phyloP scores from a whole-genome alignment of 1,140 invertebrate genomes.

The Subanguina moxae region DNA sequence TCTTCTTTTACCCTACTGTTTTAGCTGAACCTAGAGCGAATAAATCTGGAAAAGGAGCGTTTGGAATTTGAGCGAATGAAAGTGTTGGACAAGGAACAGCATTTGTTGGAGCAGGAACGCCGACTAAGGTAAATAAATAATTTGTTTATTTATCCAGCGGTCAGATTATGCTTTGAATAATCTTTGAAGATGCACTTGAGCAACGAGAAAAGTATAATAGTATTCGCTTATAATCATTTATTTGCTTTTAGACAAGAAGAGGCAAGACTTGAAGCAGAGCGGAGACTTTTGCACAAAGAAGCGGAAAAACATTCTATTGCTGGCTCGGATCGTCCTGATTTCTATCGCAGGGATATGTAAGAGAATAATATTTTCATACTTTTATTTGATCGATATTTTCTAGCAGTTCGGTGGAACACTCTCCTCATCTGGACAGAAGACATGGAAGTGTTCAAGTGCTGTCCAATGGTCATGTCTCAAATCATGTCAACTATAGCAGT shows the following conservation, averaged over 20 bases:
- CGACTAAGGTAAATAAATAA: constrained; percentile 32
- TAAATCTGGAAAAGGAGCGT: constrained; percentile 53
- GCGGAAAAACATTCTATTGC: constrained; percentile 46
- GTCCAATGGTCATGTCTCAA: constrained; percentile 28
- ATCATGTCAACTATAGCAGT: background rate
- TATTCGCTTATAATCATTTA: background rate
- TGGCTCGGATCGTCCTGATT: constrained; percentile 44
- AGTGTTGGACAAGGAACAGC: constrained; percentile 46
- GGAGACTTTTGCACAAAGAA: constrained; percentile 36
- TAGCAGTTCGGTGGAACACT: constrained; percentile 15
- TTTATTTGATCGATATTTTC: background rate
- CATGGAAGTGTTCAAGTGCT: constrained; percentile 30
- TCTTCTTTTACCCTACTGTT: too few species aligned
- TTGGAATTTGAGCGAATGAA: constrained; percentile 54
- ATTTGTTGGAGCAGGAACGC: constrained; percentile 48
- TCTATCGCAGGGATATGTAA: constrained; percentile 25
- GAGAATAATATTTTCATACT: background rate
- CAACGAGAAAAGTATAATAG: too few species aligned
- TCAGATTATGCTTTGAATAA: too few species aligned
- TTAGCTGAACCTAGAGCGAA: constrained; percentile 53
- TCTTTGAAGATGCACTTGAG: too few species aligned
- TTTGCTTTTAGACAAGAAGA: constrained; percentile 41
- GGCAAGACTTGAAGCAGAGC: constrained; percentile 44
- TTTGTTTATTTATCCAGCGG: background rate
- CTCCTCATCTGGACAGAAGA: constrained; percentile 22